Evolutionary conservation across 1,140 invertebrate genomes (phyloP).

Genomic region (Drosophila ogumai): DNA sequence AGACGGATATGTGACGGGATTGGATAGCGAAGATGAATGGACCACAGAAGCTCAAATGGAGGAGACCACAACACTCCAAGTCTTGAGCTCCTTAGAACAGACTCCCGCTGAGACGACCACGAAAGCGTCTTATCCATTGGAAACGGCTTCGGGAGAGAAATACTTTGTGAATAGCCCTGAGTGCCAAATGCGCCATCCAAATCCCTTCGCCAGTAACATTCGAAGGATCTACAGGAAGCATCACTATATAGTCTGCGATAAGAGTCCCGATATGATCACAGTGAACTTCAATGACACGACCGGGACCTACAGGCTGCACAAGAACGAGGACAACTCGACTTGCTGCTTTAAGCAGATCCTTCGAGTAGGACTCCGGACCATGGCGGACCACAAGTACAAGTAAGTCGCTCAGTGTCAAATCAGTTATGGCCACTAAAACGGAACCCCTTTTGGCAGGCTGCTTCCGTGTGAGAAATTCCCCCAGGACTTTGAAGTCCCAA

Average conservation of each 20-base stretch:
- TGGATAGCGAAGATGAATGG: background rate
- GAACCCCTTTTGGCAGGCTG: conserved; percentile 35
- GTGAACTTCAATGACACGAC: conserved; percentile 65
- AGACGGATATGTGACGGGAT: background rate
- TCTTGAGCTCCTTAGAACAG: background rate
- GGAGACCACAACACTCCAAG: background rate
- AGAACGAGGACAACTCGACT: conserved; percentile 53
- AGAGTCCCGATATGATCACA: conserved; percentile 84
- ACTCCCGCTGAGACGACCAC: background rate
- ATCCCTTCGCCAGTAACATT: conserved; percentile 89
- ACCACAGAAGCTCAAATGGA: background rate
- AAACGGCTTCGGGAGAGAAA: conserved; percentile 14
- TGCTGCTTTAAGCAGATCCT: conserved; percentile 87
- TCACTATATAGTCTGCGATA: conserved; percentile 86
- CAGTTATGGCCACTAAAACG: background rate
- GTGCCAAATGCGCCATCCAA: conserved; percentile 89
- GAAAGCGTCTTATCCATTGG: background rate
- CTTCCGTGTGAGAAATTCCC: conserved; percentile 44
- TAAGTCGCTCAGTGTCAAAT: conserved; percentile 44
- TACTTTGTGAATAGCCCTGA: conserved; percentile 60
- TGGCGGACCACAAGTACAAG: conserved; percentile 85
- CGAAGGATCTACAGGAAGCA: conserved; percentile 86
- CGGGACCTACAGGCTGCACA: conserved; percentile 54
- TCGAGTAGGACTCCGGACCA: conserved; percentile 63
- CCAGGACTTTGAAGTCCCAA: conserved; percentile 62